Conservation (phyloP, 53 echinoderm and acorn worm genomes). For the Patiria pectinifera region DNA sequence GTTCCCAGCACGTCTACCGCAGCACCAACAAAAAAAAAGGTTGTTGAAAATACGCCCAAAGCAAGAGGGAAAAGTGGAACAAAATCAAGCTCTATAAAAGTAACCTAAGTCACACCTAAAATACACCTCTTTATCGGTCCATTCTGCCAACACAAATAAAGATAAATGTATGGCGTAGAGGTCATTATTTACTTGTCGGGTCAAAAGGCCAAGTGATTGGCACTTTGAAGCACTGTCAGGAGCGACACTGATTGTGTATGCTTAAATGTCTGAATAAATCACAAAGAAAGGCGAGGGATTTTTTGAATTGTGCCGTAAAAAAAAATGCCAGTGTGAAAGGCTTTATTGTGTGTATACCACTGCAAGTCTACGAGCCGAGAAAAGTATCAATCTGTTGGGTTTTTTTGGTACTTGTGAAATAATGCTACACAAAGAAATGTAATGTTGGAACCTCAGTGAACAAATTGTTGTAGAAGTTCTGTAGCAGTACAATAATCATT, state of each 20-base stretch:
- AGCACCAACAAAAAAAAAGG: conserved; percentile 18
- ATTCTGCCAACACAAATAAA: conserved; percentile 49
- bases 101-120: conserved; percentile 47
- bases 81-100: background rate
- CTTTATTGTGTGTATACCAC: background rate
- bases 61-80: conserved; percentile 13
- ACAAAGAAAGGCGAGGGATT: conserved; percentile 19
- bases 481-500: no score
- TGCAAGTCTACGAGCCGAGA: background rate
- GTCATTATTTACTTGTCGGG: conserved; percentile 62
- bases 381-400: background rate
- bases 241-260: conserved; percentile 35
- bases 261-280: conserved; percentile 39
- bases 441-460: no score
- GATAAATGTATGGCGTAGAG: conserved; percentile 41
- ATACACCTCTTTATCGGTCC: conserved; percentile 51
- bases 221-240: conserved; percentile 37
- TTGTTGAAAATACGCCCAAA: conserved; percentile 22
- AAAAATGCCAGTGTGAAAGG: background rate
- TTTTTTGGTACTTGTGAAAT: background rate
- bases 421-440: background rate
- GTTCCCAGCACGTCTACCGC: background rate
- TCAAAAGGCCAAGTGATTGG: conserved; percentile 55
- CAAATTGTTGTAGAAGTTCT: no score
- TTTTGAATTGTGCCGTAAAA: background rate